Evolutionary conservation across 2,113 vertebrate species (phyloP).

Genomic region (Mungos mungo): DNA sequence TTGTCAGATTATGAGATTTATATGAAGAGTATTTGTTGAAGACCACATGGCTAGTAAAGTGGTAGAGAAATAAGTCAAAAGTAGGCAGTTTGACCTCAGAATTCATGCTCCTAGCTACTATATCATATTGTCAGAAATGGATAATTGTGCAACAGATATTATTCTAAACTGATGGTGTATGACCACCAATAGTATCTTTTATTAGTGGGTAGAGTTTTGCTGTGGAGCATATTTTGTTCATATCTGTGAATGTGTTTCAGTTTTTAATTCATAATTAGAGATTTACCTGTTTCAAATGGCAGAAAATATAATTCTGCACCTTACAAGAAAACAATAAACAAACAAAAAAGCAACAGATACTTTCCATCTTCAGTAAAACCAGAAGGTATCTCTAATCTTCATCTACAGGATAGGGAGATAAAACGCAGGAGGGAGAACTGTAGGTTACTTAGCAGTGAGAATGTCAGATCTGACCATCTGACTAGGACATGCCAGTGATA

Average conservation of each 20-base stretch:
- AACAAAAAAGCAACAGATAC: background rate
- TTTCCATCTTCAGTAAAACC: background rate
- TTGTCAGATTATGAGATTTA: slow-evolving; percentile 22
- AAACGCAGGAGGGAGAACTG: background rate
- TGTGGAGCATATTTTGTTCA: background rate
- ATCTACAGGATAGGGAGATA: background rate
- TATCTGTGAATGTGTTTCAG: background rate
- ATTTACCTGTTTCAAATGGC: background rate
- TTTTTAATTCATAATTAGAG: slow-evolving; percentile 25
- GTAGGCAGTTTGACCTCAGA: background rate
- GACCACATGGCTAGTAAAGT: background rate
- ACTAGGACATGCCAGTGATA: background rate
- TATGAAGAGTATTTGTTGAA: slow-evolving; percentile 3
- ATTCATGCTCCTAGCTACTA: background rate
- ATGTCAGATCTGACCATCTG: slow-evolving; percentile 26
- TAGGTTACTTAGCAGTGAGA: background rate
- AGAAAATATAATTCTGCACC: background rate
- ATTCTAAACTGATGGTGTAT: background rate
- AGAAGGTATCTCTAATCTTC: background rate
- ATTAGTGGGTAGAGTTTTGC: background rate
- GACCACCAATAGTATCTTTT: background rate
- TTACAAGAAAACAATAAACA: slow-evolving; percentile 18
- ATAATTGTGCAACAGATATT: background rate
- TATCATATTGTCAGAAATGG: background rate
- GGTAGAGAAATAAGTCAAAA: background rate